Evolutionary conservation across 1,140 invertebrate species (phyloP).

Genomic region (Holcopasites calliopsidis): DNA sequence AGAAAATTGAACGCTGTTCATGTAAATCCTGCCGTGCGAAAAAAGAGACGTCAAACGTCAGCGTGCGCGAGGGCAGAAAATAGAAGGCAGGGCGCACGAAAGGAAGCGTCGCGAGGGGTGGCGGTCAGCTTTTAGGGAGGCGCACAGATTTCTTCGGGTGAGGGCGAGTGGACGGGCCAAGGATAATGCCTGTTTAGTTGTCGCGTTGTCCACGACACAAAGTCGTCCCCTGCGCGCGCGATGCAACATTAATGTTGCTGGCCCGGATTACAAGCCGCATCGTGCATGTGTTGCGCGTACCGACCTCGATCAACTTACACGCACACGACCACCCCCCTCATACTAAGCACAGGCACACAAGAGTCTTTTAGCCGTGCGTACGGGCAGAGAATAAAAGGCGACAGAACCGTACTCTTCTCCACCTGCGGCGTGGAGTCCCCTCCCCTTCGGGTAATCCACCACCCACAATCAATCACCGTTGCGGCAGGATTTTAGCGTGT

Average conservation of each 20-base stretch:
- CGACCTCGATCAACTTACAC: background rate
- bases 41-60: background rate
- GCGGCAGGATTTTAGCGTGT: conserved; percentile 30
- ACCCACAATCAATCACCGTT: conserved; percentile 67
- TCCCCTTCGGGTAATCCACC: conserved; percentile 54
- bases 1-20: too few relatives aligned
- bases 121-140: conserved; percentile 12
- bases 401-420: conserved; percentile 9
- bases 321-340: background rate
- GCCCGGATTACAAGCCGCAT: conserved; percentile 66
- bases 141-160: conserved; percentile 22
- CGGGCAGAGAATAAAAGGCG: conserved; percentile 17
- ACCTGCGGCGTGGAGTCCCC: conserved; percentile 51
- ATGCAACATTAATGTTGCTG: conserved; percentile 74
- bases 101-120: conserved; percentile 2
- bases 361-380: too few relatives aligned
- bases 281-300: conserved; percentile 53
- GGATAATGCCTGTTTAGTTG: conserved; percentile 71
- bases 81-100: conserved; percentile 21
- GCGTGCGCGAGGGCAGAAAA: background rate
- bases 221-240: conserved; percentile 63
- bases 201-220: conserved; percentile 62
- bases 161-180: conserved; percentile 22
- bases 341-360: background rate
- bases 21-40: too few relatives aligned